Evolutionary conservation across 2,113 vertebrate genomes (phyloP).

Genomic region (Daphoenositta chrysoptera): DNA sequence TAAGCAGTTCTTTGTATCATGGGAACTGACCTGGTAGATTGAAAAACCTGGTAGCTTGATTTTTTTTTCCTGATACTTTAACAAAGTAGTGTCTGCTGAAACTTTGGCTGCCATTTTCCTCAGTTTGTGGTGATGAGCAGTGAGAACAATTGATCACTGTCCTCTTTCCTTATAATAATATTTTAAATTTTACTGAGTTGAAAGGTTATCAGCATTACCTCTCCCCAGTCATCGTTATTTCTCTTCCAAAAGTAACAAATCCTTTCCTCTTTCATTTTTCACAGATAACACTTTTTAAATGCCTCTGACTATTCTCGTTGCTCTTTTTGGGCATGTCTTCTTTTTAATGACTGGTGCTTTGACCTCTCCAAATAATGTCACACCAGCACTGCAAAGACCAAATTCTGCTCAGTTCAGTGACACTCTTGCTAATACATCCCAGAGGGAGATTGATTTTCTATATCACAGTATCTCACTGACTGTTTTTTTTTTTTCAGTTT

Average conservation of each 20-base stretch:
- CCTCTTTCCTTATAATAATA: not conserved
- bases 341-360: not conserved
- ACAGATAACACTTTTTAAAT: not conserved
- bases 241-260: not conserved
- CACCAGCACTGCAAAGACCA: not conserved
- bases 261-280: not conserved
- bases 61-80: not conserved
- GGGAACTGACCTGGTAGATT: not conserved
- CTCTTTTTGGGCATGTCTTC: not conserved
- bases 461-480: not conserved
- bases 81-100: not conserved
- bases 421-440: not conserved
- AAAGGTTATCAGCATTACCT: not conserved
- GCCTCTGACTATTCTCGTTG: not conserved
- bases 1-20: not conserved
- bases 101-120: not conserved
- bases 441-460: not conserved
- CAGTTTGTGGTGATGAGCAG: not conserved
- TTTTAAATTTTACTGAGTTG: not conserved
- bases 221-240: not conserved
- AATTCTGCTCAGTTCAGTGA: not conserved
- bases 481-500: not conserved
- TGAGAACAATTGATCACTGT: not conserved
- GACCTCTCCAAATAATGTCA: slow-evolving; percentile 2
- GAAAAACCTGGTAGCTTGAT: not conserved